These are phyloP conservation scores for Diabrotica undecimpunctata DNA, from an alignment of 1,140 invertebrate genomes.

Conservation along the genomic window DNA sequence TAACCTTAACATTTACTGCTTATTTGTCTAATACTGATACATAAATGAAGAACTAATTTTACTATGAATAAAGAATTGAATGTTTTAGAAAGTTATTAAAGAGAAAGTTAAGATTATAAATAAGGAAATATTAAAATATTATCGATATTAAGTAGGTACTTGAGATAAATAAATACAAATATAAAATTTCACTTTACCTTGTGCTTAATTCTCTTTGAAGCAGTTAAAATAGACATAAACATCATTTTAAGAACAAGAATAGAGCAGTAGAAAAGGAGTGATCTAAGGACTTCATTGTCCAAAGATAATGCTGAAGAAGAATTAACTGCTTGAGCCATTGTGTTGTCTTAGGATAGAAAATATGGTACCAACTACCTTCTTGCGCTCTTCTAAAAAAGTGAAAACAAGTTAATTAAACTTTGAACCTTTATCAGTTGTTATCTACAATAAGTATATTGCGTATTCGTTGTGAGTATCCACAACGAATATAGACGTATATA, in stretches of 20 bases:
- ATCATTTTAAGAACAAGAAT: conserved; percentile 61
- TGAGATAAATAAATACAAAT: conserved; percentile 7
- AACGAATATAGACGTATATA: too few species aligned
- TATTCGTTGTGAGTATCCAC: too few species aligned
- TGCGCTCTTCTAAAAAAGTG: too few species aligned
- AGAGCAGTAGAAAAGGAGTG: conserved; percentile 56
- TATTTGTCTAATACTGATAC: background rate
- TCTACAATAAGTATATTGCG: too few species aligned
- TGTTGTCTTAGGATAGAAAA: background rate
- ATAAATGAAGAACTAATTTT: background rate
- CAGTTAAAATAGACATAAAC: conserved; percentile 56
- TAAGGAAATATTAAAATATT: too few species aligned
- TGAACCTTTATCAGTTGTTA: too few species aligned
- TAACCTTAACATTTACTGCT: background rate
- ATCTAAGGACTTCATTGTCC: conserved; percentile 50
- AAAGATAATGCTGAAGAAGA: conserved; percentile 19
- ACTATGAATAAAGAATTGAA: background rate
- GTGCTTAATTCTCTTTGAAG: conserved; percentile 52
- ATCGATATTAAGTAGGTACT: conserved; percentile 3
- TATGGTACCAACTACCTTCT: too few species aligned
- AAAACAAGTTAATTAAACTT: too few species aligned
- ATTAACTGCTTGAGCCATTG: conserved; percentile 26
- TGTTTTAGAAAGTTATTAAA: too few species aligned
- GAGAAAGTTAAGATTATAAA: too few species aligned
- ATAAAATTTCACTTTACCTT: conserved; percentile 50